These are phyloP conservation scores for Cichladusa arquata DNA, from an alignment of 2,113 vertebrate species.

Conservation along the genomic window DNA sequence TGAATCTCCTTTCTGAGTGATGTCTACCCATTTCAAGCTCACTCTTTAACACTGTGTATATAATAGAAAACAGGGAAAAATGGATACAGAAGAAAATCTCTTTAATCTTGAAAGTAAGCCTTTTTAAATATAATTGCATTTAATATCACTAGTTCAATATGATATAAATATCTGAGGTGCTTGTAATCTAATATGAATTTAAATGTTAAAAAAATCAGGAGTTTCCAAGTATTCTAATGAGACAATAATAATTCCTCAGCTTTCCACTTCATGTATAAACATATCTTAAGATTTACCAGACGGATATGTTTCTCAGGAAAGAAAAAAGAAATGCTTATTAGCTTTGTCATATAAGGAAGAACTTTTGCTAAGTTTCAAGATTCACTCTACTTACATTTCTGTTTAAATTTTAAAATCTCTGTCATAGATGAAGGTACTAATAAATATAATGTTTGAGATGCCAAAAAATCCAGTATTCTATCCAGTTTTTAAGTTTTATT, in stretches of 20 bases:
- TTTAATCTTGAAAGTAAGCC: not conserved
- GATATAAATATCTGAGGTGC: not conserved
- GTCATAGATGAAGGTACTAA: not conserved
- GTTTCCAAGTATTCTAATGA: not conserved
- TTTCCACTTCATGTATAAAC: not conserved
- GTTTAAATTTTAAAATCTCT: not conserved
- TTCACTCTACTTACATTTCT: not conserved
- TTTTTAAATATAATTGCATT: not conserved
- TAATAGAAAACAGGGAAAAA: not conserved
- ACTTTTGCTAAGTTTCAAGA: not conserved
- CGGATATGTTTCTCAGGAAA: not conserved
- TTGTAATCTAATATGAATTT: not conserved
- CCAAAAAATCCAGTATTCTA: not conserved
- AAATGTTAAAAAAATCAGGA: not conserved
- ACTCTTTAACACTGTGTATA: not conserved
- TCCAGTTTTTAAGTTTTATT: not conserved
- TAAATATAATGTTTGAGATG: not conserved
- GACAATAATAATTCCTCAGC: not conserved
- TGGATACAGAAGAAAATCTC: not conserved
- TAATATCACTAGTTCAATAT: not conserved
- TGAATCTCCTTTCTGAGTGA: not conserved
- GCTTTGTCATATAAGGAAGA: not conserved
- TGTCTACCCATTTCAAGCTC: not conserved
- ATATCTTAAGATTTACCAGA: not conserved
- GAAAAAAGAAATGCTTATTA: not conserved